Percentiles rank a stretch among this genome's conserved stretches.
Conservation (phyloP, 2,888 invertebrate species). For the Pterobdella sp. region DNA sequence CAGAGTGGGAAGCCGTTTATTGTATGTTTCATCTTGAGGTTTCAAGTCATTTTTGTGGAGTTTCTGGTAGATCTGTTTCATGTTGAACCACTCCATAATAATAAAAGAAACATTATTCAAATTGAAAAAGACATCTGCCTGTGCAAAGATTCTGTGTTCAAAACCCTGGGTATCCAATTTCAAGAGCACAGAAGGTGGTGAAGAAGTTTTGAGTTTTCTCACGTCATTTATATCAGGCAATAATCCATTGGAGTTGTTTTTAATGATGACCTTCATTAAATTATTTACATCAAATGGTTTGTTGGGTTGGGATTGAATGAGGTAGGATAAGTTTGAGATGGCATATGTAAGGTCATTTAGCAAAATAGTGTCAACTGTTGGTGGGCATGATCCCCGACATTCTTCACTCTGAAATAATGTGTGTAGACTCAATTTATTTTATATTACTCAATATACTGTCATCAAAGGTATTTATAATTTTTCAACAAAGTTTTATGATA, state of each 20-base stretch:
- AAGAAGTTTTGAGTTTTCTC: not conserved
- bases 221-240: not conserved
- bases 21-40: constrained; percentile 4
- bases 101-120: constrained; percentile 33
- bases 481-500: too few relatives aligned
- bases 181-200: constrained; percentile 13
- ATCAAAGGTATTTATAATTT: too few relatives aligned
- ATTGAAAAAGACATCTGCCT: constrained; percentile 33
- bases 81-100: constrained; percentile 39
- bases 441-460: too few relatives aligned
- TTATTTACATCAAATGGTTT: not conserved
- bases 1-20: not conserved
- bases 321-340: constrained; percentile 8
- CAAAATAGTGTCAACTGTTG: constrained; percentile 34
- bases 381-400: constrained; percentile 37
- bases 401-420: constrained; percentile 17
- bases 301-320: constrained; percentile 21
- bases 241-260: not conserved
- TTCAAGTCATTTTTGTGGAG: not conserved
- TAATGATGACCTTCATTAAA: not conserved
- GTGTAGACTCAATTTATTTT: too few relatives aligned
- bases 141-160: constrained; percentile 36
- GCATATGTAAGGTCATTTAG: constrained; percentile 36
- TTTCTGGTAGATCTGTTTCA: constrained; percentile 27
- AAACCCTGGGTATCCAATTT: constrained; percentile 36